Percentiles rank a stretch among this genome's conserved stretches.
Evolutionary conservation across 2,113 vertebrate genomes (phyloP).

Genomic region (Sander lucioperca): DNA sequence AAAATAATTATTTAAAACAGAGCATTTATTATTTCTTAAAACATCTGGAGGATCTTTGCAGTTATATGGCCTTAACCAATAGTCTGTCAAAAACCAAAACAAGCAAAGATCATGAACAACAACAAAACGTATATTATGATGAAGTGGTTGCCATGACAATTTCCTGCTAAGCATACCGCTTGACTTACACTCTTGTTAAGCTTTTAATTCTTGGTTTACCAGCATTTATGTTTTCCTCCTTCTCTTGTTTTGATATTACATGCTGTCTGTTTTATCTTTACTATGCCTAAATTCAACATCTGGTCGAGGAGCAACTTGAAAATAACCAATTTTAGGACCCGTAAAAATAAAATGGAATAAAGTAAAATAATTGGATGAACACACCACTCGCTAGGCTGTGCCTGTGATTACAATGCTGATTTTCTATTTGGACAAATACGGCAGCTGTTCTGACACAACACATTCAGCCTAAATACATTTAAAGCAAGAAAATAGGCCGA

Average conservation of each 20-base stretch:
- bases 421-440: constrained; percentile 7
- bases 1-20: background rate
- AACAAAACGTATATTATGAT: background rate
- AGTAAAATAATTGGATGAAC: background rate
- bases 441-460: background rate
- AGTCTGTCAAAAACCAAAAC: background rate
- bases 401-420: constrained; percentile 1
- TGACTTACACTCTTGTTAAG: background rate
- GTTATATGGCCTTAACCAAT: background rate
- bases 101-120: background rate
- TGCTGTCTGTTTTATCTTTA: background rate
- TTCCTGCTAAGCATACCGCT: background rate
- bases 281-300: background rate
- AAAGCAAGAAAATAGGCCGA: background rate
- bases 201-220: background rate
- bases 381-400: background rate
- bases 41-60: background rate
- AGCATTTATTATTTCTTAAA: background rate
- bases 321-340: background rate
- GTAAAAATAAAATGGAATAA: background rate
- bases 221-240: background rate
- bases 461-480: background rate
- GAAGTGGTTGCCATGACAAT: background rate
- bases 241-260: background rate
- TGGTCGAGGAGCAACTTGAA: background rate